Percentiles rank a stretch among this genome's conserved stretches.
These are phyloP conservation scores for Megalops cyprinoides DNA, from an alignment of 2,797 vertebrate species.

Conservation along the genomic window DNA sequence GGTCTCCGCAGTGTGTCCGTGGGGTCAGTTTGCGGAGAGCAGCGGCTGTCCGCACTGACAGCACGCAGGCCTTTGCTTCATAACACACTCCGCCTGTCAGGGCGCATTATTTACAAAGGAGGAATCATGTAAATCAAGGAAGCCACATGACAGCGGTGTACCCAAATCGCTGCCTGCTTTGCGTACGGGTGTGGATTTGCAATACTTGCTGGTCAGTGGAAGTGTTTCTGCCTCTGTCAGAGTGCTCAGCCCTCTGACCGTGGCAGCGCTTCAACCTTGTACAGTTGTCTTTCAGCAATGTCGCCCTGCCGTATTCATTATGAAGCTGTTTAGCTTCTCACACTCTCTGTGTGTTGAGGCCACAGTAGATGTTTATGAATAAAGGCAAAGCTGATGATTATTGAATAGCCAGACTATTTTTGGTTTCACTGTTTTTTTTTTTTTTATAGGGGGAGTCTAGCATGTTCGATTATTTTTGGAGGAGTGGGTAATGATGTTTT, in stretches of 20 bases:
- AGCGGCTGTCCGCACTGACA: not conserved
- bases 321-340: not conserved
- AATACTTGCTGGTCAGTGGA: too few relatives aligned
- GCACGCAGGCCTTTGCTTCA: too few relatives aligned
- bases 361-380: not conserved
- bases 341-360: not conserved
- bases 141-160: not conserved
- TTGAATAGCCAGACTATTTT: not conserved
- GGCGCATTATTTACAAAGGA: not conserved
- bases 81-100: too few relatives aligned
- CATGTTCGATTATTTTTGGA: not conserved
- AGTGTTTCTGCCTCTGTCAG: too few relatives aligned
- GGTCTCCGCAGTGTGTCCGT: not conserved
- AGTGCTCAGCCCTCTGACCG: not conserved
- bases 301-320: not conserved
- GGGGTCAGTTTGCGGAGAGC: not conserved
- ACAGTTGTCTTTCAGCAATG: not conserved
- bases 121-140: not conserved
- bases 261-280: not conserved
- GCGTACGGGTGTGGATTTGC: too few relatives aligned
- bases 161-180: not conserved
- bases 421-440: not conserved
- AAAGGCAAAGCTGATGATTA: not conserved
- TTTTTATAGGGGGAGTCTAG: not conserved
- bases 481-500: not conserved